Conservation (phyloP, 2,797 vertebrate species). For the Acipenser ruthenus region DNA sequence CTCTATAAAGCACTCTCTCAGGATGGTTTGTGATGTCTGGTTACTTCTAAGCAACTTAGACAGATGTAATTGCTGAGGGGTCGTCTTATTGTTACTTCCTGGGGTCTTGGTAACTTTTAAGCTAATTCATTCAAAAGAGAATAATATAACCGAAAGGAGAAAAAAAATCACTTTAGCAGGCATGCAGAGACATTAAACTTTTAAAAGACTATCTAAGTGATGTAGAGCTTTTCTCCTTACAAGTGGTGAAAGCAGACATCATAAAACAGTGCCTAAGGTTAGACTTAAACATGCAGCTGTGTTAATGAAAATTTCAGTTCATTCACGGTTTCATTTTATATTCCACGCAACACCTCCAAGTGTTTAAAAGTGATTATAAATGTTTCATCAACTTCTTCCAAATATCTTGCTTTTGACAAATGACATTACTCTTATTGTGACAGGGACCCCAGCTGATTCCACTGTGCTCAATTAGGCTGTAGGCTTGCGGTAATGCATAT, state of each 20-base stretch:
- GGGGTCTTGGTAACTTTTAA: no score
- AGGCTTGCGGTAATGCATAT: slow-evolving; percentile 53
- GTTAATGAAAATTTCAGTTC: slow-evolving; percentile 11
- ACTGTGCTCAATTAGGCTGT: slow-evolving; percentile 57
- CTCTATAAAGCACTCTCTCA: no score
- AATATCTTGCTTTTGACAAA: slow-evolving; percentile 57
- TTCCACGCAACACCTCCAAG: not conserved
- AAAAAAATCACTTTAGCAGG: not conserved
- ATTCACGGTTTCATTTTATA: slow-evolving; percentile 9
- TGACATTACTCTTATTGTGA: slow-evolving; percentile 56
- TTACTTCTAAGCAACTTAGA: no score
- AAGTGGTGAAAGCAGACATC: not conserved
- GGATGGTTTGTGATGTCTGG: no score
- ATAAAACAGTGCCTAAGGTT: slow-evolving; percentile 3
- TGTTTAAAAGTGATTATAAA: slow-evolving; percentile 12
- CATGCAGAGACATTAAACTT: not conserved
- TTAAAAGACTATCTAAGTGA: slow-evolving; percentile 4
- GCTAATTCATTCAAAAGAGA: not conserved
- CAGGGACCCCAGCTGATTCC: slow-evolving; percentile 58
- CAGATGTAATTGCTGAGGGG: no score
- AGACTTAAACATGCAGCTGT: slow-evolving; percentile 7
- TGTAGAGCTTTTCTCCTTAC: slow-evolving; percentile 1
- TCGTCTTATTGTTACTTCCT: no score
- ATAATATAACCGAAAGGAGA: not conserved
- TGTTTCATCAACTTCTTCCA: slow-evolving; percentile 16